Conservation (phyloP, 2,797 vertebrate genomes). For the Tinamus major region DNA sequence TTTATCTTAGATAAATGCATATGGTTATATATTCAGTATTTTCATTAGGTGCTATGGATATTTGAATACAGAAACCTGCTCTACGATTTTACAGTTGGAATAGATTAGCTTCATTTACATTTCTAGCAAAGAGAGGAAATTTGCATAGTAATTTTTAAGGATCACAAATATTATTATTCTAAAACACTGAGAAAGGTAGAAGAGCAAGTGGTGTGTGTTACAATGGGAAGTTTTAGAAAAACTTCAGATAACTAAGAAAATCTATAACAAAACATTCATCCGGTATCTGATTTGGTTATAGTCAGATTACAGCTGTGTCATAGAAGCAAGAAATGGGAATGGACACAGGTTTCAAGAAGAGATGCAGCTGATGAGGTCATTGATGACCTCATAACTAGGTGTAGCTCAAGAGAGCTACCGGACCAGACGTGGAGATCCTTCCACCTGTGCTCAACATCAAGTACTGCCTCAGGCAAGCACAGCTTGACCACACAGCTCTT, state of each 20-base stretch:
- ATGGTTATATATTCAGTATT: neutral
- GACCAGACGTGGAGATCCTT: neutral
- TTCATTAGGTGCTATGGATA: neutral
- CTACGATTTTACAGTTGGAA: neutral
- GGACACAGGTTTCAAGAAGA: neutral
- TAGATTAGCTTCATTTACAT: neutral
- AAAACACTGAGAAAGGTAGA: conserved; percentile 30
- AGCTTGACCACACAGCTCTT: neutral
- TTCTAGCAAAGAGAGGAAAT: neutral
- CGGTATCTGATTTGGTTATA: neutral
- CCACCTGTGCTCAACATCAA: neutral
- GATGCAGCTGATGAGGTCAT: neutral
- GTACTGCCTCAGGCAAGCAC: neutral
- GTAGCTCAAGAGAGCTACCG: neutral
- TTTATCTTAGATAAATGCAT: neutral
- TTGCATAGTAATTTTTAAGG: conserved; percentile 27
- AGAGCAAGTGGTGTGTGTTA: neutral
- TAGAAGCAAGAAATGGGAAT: neutral
- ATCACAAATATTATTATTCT: conserved; percentile 1
- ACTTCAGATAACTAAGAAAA: conserved; percentile 14
- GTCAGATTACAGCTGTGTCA: neutral
- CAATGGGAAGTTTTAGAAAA: neutral
- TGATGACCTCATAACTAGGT: neutral
- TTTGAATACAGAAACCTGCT: neutral
- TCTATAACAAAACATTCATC: neutral